Evolutionary conservation across 2,797 vertebrate species (phyloP).

Genomic region (Zenarchopterus dispar): DNA sequence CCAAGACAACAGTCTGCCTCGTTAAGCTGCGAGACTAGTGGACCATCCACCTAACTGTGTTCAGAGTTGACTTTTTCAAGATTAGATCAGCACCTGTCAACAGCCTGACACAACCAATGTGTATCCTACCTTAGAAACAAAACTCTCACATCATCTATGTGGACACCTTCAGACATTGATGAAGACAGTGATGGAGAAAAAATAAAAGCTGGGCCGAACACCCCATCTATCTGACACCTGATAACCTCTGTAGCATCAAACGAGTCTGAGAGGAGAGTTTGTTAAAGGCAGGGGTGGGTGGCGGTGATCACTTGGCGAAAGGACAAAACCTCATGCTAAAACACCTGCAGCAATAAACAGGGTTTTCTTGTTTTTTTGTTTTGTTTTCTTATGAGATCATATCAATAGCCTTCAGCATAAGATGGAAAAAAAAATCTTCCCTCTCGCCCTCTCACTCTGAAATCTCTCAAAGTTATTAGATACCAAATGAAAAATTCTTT

Average conservation of each 20-base stretch:
- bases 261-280: conserved; percentile 14
- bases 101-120: neutral
- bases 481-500: too few relatives aligned
- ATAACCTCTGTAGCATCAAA: conserved; percentile 4
- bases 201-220: neutral
- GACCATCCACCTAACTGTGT: neutral
- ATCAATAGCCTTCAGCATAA: neutral
- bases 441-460: neutral
- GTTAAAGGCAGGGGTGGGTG: neutral
- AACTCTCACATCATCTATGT: neutral
- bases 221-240: conserved; percentile 10
- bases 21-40: neutral
- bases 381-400: neutral
- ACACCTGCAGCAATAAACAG: neutral
- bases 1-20: neutral
- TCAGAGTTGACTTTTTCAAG: conserved; percentile 1
- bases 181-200: neutral
- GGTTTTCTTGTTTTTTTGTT: neutral
- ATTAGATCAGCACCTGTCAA: neutral
- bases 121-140: conserved; percentile 9
- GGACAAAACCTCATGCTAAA: neutral
- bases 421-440: too few relatives aligned
- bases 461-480: neutral
- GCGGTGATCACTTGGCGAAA: neutral
- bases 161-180: neutral